phyloP scores from a whole-genome alignment of 2,113 vertebrate species.

The Trinectes maculatus region DNA sequence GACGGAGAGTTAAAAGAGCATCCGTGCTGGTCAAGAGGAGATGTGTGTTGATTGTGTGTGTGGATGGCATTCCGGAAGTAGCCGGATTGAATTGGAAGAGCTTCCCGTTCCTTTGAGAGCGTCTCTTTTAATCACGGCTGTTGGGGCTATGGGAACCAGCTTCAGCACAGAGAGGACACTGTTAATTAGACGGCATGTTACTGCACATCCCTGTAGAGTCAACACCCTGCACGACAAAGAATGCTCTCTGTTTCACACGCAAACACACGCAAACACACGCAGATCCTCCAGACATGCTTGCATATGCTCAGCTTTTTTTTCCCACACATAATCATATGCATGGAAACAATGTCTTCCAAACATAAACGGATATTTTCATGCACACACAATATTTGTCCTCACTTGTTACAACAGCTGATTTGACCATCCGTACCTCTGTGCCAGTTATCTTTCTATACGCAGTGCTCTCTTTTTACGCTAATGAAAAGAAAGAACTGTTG shows the following conservation, averaged over 20 bases:
- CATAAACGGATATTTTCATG: conserved; percentile 7
- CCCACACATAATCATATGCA: neutral
- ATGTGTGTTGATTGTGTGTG: conserved; percentile 64
- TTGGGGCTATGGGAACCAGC: conserved; percentile 72
- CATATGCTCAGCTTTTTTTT: neutral
- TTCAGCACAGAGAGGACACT: conserved; percentile 73
- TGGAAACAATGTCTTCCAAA: conserved; percentile 10
- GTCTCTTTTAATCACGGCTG: conserved; percentile 83
- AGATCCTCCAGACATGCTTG: conserved; percentile 5
- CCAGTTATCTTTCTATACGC: too few species aligned
- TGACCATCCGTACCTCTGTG: too few species aligned
- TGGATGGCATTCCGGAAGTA: conserved; percentile 68
- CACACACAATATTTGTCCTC: neutral
- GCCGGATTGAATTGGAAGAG: conserved; percentile 71
- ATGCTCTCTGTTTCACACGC: conserved; percentile 45
- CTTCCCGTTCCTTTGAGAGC: conserved; percentile 74
- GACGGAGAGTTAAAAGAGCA: conserved; percentile 69
- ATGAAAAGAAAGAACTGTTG: too few species aligned
- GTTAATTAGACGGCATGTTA: conserved; percentile 79
- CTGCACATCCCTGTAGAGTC: conserved; percentile 73
- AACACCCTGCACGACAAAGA: conserved; percentile 65
- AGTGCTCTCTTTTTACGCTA: too few species aligned
- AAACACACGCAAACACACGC: conserved; percentile 33
- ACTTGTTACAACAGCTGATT: too few species aligned
- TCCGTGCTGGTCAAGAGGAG: conserved; percentile 77